Percentiles rank a stretch among this genome's conserved stretches.
phyloP scores from a whole-genome alignment of 1,140 invertebrate genomes.

The Apis dorsata region DNA sequence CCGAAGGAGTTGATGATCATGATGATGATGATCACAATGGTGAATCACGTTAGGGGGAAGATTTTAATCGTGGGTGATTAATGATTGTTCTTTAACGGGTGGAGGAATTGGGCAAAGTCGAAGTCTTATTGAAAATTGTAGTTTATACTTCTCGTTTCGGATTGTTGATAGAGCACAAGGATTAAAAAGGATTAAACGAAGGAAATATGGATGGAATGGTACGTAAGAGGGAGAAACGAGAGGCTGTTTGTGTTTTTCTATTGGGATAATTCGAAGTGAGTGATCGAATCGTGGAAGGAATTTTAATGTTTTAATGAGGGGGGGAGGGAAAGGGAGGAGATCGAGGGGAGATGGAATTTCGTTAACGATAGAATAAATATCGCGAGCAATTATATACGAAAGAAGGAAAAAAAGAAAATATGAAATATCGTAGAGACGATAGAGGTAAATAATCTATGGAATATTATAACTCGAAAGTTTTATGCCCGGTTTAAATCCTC shows the following conservation, averaged over 20 bases:
- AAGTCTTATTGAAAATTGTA: no score
- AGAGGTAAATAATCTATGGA: not conserved
- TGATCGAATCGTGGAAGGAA: not conserved
- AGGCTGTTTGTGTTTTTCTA: not conserved
- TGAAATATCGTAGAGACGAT: not conserved
- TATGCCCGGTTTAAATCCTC: not conserved
- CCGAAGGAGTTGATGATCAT: no score
- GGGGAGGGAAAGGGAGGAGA: no score
- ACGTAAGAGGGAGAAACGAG: not conserved
- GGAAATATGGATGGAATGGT: not conserved
- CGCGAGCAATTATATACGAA: not conserved
- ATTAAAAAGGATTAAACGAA: no score
- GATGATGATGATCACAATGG: no score
- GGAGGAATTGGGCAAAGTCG: no score
- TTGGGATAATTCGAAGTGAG: not conserved
- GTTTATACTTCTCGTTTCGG: no score
- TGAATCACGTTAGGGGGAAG: no score
- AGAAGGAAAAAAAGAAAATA: not conserved
- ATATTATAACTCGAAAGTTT: not conserved
- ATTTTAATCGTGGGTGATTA: no score
- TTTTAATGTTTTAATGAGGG: not conserved
- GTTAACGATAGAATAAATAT: not conserved
- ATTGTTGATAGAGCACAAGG: no score
- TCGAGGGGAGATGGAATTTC: not conserved
- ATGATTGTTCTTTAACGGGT: no score